Evolutionary conservation across 2,797 vertebrate species (phyloP).

Genomic region (Philypnodon macrostomus): DNA sequence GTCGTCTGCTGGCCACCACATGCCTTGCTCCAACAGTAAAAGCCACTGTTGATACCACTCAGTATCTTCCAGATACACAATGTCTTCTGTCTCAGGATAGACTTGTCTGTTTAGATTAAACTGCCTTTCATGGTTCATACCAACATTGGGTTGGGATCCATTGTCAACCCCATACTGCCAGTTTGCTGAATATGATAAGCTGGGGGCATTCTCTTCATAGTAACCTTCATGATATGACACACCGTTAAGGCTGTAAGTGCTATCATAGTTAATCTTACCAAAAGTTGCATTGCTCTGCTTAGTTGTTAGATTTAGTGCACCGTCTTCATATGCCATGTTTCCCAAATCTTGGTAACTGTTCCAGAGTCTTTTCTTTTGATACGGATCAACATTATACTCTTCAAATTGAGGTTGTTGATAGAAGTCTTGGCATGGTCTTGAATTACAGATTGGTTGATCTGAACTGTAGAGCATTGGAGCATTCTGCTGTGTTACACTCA

Average conservation of each 20-base stretch:
- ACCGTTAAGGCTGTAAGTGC: constrained; percentile 79
- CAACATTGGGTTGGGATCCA: constrained; percentile 51
- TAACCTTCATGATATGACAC: constrained; percentile 80
- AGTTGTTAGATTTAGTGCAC: constrained; percentile 85
- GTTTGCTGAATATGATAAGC: constrained; percentile 75
- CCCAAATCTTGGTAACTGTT: constrained; percentile 62
- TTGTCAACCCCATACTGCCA: constrained; percentile 69
- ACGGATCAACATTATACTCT: constrained; percentile 40
- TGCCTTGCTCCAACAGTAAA: constrained; percentile 85
- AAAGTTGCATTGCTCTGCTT: constrained; percentile 78
- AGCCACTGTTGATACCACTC: constrained; percentile 93
- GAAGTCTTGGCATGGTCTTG: constrained; percentile 45
- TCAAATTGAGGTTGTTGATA: constrained; percentile 44
- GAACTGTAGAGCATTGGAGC: constrained; percentile 36
- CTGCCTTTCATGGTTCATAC: constrained; percentile 62
- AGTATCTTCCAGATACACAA: constrained; percentile 77
- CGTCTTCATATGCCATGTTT: constrained; percentile 63
- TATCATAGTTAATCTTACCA: constrained; percentile 73
- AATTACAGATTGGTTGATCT: constrained; percentile 42
- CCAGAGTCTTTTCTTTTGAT: constrained; percentile 61
- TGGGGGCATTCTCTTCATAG: constrained; percentile 79
- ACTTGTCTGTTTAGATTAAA: constrained; percentile 51
- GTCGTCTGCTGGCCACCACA: constrained; percentile 95
- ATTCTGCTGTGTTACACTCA: constrained; percentile 29
- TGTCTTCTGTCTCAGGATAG: constrained; percentile 74